A percentile compares a stretch with the other conserved stretches of the same genome.
These are phyloP conservation scores for Trypoxylus dichotomus DNA, from an alignment of 1,140 invertebrate genomes.

Conservation along the genomic window DNA sequence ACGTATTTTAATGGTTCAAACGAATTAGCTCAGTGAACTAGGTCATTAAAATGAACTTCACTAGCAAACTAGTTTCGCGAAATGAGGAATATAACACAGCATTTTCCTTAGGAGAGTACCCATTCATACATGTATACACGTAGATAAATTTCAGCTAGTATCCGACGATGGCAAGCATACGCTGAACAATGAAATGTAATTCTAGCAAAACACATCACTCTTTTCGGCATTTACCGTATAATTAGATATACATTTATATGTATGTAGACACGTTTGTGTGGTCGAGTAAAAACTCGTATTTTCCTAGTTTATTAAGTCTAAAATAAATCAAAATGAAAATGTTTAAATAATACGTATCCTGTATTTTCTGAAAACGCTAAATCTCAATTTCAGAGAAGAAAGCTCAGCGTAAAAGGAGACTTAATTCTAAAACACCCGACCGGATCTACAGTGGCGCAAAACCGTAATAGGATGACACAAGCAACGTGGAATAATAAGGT, in stretches of 20 bases:
- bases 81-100: too few relatives aligned
- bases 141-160: too few relatives aligned
- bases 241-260: neutral
- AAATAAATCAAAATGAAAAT: neutral
- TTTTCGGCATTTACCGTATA: neutral
- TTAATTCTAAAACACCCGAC: neutral
- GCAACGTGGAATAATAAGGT: neutral
- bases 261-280: too few relatives aligned
- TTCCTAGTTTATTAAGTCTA: neutral
- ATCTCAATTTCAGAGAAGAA: neutral
- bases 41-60: too few relatives aligned
- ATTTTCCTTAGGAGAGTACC: too few relatives aligned
- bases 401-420: neutral
- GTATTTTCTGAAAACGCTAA: neutral
- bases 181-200: neutral
- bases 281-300: neutral
- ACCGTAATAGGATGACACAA: conserved; percentile 1
- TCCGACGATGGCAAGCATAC: neutral
- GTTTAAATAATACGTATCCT: neutral
- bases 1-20: too few relatives aligned
- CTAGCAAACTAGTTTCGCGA: too few relatives aligned
- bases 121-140: too few relatives aligned
- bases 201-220: neutral
- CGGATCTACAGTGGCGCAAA: neutral
- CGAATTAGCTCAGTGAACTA: too few relatives aligned